Percentiles rank a stretch among this genome's conserved stretches.
These are phyloP conservation scores for Oasisia sp. DNA, from an alignment of 2,888 invertebrate species.

Conservation along the genomic window DNA sequence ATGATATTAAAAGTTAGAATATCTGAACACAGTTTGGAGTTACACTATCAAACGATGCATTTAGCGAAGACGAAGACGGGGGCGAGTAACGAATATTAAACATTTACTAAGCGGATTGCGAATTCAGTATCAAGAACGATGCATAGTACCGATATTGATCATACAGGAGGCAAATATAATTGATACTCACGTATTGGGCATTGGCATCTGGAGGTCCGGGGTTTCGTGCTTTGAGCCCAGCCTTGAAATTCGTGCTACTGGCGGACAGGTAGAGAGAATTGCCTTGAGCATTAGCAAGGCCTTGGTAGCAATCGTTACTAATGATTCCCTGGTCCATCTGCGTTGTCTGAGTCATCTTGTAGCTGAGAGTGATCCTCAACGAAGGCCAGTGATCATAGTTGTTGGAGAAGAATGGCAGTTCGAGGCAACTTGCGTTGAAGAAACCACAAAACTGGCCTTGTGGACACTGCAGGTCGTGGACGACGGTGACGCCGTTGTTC, in stretches of 20 bases:
- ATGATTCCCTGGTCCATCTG: background rate
- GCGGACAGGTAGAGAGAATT: background rate
- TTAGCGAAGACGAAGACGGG: too few relatives aligned
- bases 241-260: background rate
- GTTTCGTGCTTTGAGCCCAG: background rate
- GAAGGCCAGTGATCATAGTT: background rate
- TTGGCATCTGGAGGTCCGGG: too few relatives aligned
- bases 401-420: slow-evolving; percentile 17
- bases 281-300: too few relatives aligned
- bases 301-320: background rate
- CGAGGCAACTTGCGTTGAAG: slow-evolving; percentile 14
- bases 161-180: too few relatives aligned
- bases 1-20: too few relatives aligned
- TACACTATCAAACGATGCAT: too few relatives aligned
- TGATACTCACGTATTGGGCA: too few relatives aligned
- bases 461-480: background rate
- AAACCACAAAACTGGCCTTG: slow-evolving; percentile 5
- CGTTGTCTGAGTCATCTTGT: background rate
- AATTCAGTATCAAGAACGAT: too few relatives aligned
- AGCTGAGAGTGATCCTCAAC: background rate
- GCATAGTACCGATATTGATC: too few relatives aligned
- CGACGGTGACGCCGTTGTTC: slow-evolving; percentile 18
- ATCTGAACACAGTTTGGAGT: too few relatives aligned
- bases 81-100: too few relatives aligned
- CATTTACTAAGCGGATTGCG: too few relatives aligned